Evolutionary conservation across 2,888 invertebrate species (phyloP).

Genomic region (Scelioninae gen. 2): DNA sequence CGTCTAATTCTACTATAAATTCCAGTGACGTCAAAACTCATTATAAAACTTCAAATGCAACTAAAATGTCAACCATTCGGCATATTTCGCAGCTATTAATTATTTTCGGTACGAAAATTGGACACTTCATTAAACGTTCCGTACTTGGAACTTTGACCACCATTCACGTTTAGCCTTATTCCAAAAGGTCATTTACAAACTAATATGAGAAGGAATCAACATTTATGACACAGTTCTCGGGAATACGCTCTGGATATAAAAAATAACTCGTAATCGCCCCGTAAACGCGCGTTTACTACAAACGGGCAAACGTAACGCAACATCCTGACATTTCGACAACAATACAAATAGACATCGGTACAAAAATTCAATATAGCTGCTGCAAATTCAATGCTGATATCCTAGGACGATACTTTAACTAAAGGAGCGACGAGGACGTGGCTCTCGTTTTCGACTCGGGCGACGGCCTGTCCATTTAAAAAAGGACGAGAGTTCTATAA

Average conservation of each 20-base stretch:
- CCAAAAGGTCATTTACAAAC: background rate
- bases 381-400: constrained; percentile 70
- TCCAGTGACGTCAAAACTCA: background rate
- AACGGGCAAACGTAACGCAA: constrained; percentile 58
- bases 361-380: constrained; percentile 74
- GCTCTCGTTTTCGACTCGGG: constrained; percentile 61
- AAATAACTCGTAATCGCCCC: constrained; percentile 53
- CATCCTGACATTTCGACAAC: constrained; percentile 68
- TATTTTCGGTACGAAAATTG: too few relatives aligned
- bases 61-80: too few relatives aligned
- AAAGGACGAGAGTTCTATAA: constrained; percentile 30
- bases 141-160: too few relatives aligned
- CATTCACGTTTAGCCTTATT: too few relatives aligned
- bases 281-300: constrained; percentile 50
- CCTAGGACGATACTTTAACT: constrained; percentile 69
- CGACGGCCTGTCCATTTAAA: constrained; percentile 32
- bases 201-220: constrained; percentile 46
- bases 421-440: constrained; percentile 68
- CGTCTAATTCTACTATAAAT: too few relatives aligned
- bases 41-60: too few relatives aligned
- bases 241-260: constrained; percentile 60
- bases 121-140: too few relatives aligned
- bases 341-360: constrained; percentile 74
- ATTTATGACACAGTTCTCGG: constrained; percentile 60
- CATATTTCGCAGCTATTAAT: too few relatives aligned